Evolutionary conservation across 2,888 invertebrate genomes (phyloP).

Genomic region (Nebria salina): DNA sequence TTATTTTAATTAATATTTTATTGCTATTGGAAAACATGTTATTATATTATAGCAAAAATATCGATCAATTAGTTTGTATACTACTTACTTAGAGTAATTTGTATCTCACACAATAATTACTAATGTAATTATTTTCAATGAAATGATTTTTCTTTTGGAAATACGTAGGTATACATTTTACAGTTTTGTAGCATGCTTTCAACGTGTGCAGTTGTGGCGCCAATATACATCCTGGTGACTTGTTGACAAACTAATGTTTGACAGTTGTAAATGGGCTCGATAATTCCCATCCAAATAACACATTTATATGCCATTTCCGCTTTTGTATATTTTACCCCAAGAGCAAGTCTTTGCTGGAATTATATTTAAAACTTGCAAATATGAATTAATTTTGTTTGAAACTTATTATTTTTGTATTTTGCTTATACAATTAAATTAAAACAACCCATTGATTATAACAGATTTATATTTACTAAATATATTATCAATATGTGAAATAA

Average conservation of each 20-base stretch:
- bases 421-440: too few relatives aligned
- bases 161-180: neutral
- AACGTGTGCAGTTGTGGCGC: neutral
- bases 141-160: neutral
- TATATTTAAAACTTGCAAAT: too few relatives aligned
- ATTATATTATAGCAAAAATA: neutral
- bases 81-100: neutral
- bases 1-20: neutral
- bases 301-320: constrained; percentile 9
- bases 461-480: too few relatives aligned
- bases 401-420: too few relatives aligned
- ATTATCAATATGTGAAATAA: too few relatives aligned
- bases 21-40: neutral
- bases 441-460: too few relatives aligned
- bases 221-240: constrained; percentile 2
- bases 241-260: constrained; percentile 20
- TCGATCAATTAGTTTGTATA: neutral
- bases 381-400: too few relatives aligned
- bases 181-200: neutral
- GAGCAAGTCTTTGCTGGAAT: neutral
- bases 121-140: neutral
- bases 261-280: constrained; percentile 24
- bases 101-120: neutral
- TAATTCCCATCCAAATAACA: constrained; percentile 20
- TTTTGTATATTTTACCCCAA: neutral